A percentile compares a stretch with the other conserved stretches of the same genome.
Conservation (phyloP, 2,888 invertebrate genomes). For the Cerastis leucographa region DNA sequence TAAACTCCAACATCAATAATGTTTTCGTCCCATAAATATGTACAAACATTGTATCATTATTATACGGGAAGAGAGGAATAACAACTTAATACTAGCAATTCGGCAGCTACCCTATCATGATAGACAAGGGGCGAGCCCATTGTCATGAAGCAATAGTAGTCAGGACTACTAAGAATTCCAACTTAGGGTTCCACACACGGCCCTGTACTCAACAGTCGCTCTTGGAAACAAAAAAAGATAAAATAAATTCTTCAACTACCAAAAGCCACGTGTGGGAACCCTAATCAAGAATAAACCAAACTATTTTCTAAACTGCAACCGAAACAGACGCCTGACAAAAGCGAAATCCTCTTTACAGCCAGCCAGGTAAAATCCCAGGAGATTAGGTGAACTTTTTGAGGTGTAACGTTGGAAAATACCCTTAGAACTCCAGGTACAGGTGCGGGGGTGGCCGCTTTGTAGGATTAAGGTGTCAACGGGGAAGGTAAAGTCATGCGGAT, state of each 20-base stretch:
- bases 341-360: slow-evolving; percentile 21
- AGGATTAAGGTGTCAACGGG: slow-evolving; percentile 24
- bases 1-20: not conserved
- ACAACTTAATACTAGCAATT: not conserved
- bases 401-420: slow-evolving; percentile 18
- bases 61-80: not conserved
- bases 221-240: not conserved
- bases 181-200: too few species aligned
- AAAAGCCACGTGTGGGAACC: not conserved
- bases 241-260: not conserved
- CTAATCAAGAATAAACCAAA: slow-evolving; percentile 9
- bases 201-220: not conserved
- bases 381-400: slow-evolving; percentile 39
- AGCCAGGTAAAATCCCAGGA: slow-evolving; percentile 38
- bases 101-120: not conserved
- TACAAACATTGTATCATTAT: not conserved
- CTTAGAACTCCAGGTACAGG: slow-evolving; percentile 9
- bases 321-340: slow-evolving; percentile 4
- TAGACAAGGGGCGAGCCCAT: not conserved
- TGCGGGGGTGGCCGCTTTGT: slow-evolving; percentile 21
- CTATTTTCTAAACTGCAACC: slow-evolving; percentile 12
- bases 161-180: not conserved
- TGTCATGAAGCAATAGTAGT: not conserved
- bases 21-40: not conserved
- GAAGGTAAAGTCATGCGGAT: not conserved